phyloP scores from a whole-genome alignment of 2,797 vertebrate species.

The Glyptemys insculpta region DNA sequence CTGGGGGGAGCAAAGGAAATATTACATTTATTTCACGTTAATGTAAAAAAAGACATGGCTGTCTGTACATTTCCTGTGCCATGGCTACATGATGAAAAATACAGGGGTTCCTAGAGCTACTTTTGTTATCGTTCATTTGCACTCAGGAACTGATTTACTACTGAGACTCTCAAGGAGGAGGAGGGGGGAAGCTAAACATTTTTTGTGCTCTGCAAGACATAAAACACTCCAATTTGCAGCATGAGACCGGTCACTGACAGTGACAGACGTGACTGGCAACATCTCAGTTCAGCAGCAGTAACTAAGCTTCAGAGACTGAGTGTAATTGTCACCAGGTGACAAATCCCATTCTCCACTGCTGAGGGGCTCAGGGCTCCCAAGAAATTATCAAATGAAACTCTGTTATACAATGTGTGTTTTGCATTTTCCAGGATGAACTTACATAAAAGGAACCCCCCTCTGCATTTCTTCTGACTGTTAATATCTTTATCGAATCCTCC shows the following conservation, averaged over 20 bases:
- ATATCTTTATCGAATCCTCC: slow-evolving; percentile 52
- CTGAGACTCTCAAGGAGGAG: slow-evolving; percentile 10
- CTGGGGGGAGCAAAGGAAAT: not conserved
- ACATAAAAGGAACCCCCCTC: slow-evolving; percentile 41
- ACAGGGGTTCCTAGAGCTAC: not conserved
- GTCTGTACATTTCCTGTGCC: not conserved
- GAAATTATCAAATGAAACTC: slow-evolving; percentile 53
- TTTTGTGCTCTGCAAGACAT: slow-evolving; percentile 47
- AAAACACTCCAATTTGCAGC: slow-evolving; percentile 56
- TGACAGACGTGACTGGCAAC: slow-evolving; percentile 59
- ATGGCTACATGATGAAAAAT: slow-evolving; percentile 12
- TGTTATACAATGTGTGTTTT: slow-evolving; percentile 35
- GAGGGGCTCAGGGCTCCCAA: slow-evolving; percentile 2
- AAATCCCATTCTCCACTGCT: slow-evolving; percentile 2
- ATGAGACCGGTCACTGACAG: slow-evolving; percentile 58
- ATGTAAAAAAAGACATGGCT: slow-evolving; percentile 20
- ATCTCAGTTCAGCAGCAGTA: slow-evolving; percentile 57
- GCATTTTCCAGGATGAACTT: slow-evolving; percentile 19
- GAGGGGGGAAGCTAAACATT: slow-evolving; percentile 53
- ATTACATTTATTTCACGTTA: not conserved
- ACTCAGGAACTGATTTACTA: slow-evolving; percentile 67
- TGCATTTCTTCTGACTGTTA: slow-evolving; percentile 54
- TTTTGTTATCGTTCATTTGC: slow-evolving; percentile 33
- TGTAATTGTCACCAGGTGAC: slow-evolving; percentile 56
- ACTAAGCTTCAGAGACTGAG: slow-evolving; percentile 13